phyloP scores from a whole-genome alignment of 2,113 vertebrate species.

The Neoarius graeffei region DNA sequence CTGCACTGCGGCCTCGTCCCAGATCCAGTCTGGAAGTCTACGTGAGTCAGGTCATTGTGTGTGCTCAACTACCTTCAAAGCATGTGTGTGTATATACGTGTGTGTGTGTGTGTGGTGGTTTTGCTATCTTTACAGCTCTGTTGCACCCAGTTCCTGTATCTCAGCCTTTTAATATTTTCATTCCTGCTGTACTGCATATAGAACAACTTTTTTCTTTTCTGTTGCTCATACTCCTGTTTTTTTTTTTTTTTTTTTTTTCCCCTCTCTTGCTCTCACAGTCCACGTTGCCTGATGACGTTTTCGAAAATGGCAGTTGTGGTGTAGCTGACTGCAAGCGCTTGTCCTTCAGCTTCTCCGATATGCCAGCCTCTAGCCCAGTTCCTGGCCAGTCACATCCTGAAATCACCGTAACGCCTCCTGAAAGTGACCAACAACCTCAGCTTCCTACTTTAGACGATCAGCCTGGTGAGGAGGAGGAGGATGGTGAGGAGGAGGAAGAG shows the following conservation, averaged over 20 bases:
- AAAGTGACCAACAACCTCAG: constrained; percentile 63
- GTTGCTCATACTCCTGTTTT: background rate
- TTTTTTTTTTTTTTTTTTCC: no score
- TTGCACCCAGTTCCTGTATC: background rate
- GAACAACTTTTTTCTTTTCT: background rate
- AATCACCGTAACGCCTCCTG: constrained; percentile 79
- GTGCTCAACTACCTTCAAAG: constrained; percentile 35
- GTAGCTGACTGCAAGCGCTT: constrained; percentile 81
- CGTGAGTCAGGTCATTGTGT: constrained; percentile 82
- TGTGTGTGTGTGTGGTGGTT: background rate
- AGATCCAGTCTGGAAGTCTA: constrained; percentile 89
- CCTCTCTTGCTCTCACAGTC: constrained; percentile 72
- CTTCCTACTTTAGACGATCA: constrained; percentile 48
- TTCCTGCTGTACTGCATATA: background rate
- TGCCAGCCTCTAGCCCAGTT: constrained; percentile 65
- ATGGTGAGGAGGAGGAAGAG: constrained; percentile 60
- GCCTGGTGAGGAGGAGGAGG: constrained; percentile 32
- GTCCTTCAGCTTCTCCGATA: constrained; percentile 87
- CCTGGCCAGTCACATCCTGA: constrained; percentile 82
- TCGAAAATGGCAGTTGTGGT: constrained; percentile 78
- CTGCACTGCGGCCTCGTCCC: constrained; percentile 88
- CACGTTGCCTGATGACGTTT: constrained; percentile 85
- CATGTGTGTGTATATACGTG: constrained; percentile 5
- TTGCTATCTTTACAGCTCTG: constrained; percentile 19
- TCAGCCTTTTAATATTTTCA: background rate